Conservation (phyloP, 1,140 invertebrate species). For the Drosophila bifasciata region DNA sequence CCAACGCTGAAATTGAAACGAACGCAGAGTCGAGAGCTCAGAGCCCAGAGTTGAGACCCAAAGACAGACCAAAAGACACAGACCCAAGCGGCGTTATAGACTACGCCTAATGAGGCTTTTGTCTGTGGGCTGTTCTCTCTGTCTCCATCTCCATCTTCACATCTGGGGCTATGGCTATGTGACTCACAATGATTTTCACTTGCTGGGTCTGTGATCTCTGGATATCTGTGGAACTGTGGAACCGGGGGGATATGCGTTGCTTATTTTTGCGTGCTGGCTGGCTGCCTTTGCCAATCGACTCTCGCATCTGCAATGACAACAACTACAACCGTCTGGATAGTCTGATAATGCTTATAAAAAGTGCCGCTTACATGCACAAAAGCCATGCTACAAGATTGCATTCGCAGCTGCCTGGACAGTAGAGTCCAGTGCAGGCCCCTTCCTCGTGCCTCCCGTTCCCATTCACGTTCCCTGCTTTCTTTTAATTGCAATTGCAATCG, state of each 20-base stretch:
- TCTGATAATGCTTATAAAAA: conserved; percentile 72
- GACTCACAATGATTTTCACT: conserved; percentile 74
- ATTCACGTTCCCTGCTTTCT: conserved; percentile 26
- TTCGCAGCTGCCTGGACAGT: conserved; percentile 27
- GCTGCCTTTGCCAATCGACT: conserved; percentile 49
- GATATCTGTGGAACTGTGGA: too few relatives aligned
- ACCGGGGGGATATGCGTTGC: conserved; percentile 42
- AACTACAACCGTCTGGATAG: conserved; percentile 52
- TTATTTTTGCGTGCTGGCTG: conserved; percentile 69
- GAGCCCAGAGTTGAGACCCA: conserved; percentile 7
- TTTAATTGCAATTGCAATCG: conserved; percentile 76
- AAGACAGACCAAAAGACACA: conserved; percentile 10
- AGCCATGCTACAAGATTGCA: conserved; percentile 72
- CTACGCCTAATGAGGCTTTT: conserved; percentile 76
- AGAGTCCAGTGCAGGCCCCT: background rate
- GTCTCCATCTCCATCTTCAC: conserved; percentile 1
- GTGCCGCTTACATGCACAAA: conserved; percentile 77
- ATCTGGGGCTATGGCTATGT: conserved; percentile 14
- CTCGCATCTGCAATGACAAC: conserved; percentile 74
- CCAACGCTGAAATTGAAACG: conserved; percentile 79
- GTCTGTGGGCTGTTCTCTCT: conserved; percentile 59
- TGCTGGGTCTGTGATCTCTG: conserved; percentile 23
- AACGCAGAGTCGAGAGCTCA: conserved; percentile 25
- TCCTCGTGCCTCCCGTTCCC: background rate
- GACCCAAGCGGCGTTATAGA: conserved; percentile 29